phyloP scores from a whole-genome alignment of 2,888 invertebrate genomes.

The Parochlus steinenii region DNA sequence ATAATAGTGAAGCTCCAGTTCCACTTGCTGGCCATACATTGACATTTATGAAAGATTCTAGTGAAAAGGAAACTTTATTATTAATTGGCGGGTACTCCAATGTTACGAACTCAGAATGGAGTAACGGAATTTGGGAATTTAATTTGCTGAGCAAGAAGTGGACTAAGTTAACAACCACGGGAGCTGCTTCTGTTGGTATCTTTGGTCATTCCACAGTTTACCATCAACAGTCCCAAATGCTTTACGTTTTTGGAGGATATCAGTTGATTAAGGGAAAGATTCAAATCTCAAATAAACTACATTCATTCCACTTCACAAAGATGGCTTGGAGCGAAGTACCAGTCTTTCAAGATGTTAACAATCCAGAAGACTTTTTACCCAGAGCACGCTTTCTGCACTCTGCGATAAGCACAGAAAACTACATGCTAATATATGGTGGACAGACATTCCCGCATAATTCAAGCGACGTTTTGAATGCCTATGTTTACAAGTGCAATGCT shows the following conservation, averaged over 20 bases:
- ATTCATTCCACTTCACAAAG: slow-evolving; percentile 53
- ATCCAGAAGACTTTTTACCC: slow-evolving; percentile 42
- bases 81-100: slow-evolving; percentile 72
- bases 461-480: slow-evolving; percentile 64
- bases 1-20: slow-evolving; percentile 39
- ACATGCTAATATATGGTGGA: slow-evolving; percentile 85
- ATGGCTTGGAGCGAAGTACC: slow-evolving; percentile 67
- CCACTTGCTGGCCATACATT: slow-evolving; percentile 81
- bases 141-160: slow-evolving; percentile 58
- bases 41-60: slow-evolving; percentile 58
- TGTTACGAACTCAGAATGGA: slow-evolving; percentile 47
- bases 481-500: slow-evolving; percentile 76
- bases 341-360: slow-evolving; percentile 46
- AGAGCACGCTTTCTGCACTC: slow-evolving; percentile 71
- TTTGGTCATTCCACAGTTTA: slow-evolving; percentile 85
- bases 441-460: slow-evolving; percentile 55
- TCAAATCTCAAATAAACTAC: slow-evolving; percentile 58
- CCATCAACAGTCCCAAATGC: slow-evolving; percentile 58
- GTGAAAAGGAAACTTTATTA: slow-evolving; percentile 56
- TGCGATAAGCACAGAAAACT: slow-evolving; percentile 72
- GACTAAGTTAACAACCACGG: slow-evolving; percentile 49
- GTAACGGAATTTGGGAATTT: slow-evolving; percentile 64
- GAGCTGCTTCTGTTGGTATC: slow-evolving; percentile 60
- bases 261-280: slow-evolving; percentile 50
- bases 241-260: slow-evolving; percentile 84